A percentile compares a stretch with the other conserved stretches of the same genome.
These are phyloP conservation scores for Platerodrilus igneus DNA, from an alignment of 2,888 invertebrate species.

Conservation along the genomic window DNA sequence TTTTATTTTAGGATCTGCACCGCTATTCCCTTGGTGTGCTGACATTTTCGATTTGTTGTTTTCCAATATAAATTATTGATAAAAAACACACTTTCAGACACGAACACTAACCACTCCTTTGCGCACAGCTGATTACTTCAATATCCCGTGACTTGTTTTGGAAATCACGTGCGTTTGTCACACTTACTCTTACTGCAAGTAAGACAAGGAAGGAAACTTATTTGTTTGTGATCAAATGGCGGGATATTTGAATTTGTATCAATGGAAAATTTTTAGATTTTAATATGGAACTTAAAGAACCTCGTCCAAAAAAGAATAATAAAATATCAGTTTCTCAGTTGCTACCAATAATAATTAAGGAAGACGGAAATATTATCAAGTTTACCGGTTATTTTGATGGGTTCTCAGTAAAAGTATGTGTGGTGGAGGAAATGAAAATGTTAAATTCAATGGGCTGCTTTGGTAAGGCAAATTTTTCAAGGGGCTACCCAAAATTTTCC, in stretches of 20 bases:
- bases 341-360: constrained; percentile 47
- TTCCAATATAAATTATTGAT: neutral
- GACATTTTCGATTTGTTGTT: constrained; percentile 33
- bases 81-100: too few species aligned
- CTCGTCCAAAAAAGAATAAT: constrained; percentile 48
- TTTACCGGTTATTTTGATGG: constrained; percentile 65
- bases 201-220: neutral
- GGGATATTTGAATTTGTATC: too few species aligned
- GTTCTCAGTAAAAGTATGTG: constrained; percentile 59
- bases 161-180: neutral
- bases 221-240: neutral
- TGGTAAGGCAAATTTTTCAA: constrained; percentile 60
- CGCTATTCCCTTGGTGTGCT: constrained; percentile 29
- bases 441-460: constrained; percentile 70
- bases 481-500: constrained; percentile 41
- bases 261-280: too few species aligned
- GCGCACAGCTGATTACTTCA: too few species aligned
- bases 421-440: constrained; percentile 56
- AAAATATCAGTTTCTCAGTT: constrained; percentile 41
- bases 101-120: too few species aligned
- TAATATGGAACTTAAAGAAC: constrained; percentile 52
- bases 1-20: constrained; percentile 55
- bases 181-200: too few species aligned
- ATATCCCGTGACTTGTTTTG: constrained; percentile 32
- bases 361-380: constrained; percentile 50